Evolutionary conservation across 2,797 vertebrate species (phyloP).

Genomic region (Eidolon dupreanum): DNA sequence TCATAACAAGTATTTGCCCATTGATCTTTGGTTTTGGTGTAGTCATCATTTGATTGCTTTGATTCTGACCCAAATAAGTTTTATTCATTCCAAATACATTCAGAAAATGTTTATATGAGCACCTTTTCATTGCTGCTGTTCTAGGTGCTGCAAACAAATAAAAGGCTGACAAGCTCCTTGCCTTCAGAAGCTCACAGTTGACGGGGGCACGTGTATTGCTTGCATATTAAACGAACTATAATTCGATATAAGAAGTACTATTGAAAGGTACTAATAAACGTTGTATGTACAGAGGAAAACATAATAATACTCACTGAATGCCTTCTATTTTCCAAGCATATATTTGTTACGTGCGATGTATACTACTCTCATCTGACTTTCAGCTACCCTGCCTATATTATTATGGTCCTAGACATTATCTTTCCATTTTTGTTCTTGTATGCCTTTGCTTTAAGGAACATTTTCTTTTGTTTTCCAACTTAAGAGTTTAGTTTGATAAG

Average conservation of each 20-base stretch:
- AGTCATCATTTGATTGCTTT: not conserved
- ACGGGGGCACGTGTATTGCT: not conserved
- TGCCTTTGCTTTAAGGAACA: not conserved
- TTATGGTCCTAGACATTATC: not conserved
- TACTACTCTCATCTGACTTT: not conserved
- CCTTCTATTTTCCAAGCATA: not conserved
- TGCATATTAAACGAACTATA: not conserved
- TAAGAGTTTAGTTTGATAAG: not conserved
- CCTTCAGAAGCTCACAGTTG: not conserved
- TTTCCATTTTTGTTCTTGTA: not conserved
- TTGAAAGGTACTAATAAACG: not conserved
- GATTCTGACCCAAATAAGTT: not conserved
- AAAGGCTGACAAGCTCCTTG: not conserved
- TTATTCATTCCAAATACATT: not conserved
- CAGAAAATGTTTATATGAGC: not conserved
- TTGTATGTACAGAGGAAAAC: not conserved
- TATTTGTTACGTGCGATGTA: not conserved
- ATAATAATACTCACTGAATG: not conserved
- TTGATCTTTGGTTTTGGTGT: not conserved
- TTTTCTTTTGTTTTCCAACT: not conserved
- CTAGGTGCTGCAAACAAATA: not conserved
- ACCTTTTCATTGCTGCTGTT: not conserved
- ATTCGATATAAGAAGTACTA: not conserved
- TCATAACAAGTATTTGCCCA: not conserved
- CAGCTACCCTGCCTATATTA: not conserved